Conservation (phyloP, 2,797 vertebrate species). For the Sebastes kiyomatsui region DNA sequence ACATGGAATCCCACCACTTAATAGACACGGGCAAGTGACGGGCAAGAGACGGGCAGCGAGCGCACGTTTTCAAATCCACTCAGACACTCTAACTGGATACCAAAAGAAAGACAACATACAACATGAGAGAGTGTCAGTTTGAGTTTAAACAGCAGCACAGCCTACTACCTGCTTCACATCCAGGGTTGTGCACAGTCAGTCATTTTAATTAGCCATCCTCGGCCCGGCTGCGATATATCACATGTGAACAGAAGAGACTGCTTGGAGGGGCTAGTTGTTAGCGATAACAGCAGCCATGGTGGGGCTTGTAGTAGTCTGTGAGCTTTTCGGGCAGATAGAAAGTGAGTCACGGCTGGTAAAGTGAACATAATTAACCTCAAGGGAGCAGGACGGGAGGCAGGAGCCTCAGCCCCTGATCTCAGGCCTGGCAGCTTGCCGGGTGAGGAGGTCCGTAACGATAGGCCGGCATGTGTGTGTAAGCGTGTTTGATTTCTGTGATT, state of each 20-base stretch:
- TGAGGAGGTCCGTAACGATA: conserved; percentile 16
- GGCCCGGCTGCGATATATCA: conserved; percentile 62
- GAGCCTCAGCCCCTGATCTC: conserved; percentile 59
- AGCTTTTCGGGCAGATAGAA: conserved; percentile 60
- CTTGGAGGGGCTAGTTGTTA: conserved; percentile 65
- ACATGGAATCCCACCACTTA: neutral
- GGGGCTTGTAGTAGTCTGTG: conserved; percentile 45
- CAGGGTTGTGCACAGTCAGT: conserved; percentile 66
- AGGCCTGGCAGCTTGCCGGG: conserved; percentile 40
- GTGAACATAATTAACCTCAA: conserved; percentile 81
- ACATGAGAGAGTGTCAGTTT: conserved; percentile 17
- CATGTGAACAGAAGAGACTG: conserved; percentile 57
- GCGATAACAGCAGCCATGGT: conserved; percentile 56
- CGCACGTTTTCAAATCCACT: neutral
- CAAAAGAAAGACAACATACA: conserved; percentile 25
- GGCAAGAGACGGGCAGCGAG: neutral
- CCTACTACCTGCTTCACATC: conserved; percentile 57
- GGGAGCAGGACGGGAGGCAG: conserved; percentile 68
- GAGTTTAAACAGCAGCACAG: conserved; percentile 28
- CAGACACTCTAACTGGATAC: conserved; percentile 25
- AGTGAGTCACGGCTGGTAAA: conserved; percentile 76
- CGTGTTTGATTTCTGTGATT: neutral
- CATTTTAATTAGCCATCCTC: conserved; percentile 78
- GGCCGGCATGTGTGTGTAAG: neutral
- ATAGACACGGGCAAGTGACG: neutral